Conservation (phyloP, 2,113 vertebrate genomes). For the Ictidomys tridecemlineatus region DNA sequence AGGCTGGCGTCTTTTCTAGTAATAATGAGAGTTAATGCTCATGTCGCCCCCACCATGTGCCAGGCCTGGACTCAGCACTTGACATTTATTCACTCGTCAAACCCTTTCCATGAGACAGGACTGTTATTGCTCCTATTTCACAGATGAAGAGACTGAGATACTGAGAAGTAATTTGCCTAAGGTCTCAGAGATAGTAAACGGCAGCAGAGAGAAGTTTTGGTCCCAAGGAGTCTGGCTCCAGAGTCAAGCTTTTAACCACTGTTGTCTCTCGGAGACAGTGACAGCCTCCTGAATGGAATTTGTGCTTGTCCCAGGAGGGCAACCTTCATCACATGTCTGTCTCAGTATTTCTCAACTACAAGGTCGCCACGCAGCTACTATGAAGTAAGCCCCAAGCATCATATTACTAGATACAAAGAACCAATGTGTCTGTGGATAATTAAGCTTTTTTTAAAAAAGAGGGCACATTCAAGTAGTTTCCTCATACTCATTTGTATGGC, state of each 20-base stretch:
- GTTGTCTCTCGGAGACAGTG: not conserved
- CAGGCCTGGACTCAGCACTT: not conserved
- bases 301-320: not conserved
- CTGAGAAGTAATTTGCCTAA: not conserved
- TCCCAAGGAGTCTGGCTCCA: not conserved
- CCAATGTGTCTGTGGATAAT: not conserved
- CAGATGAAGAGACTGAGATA: not conserved
- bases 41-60: rapidly evolving
- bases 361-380: not conserved
- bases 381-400: not conserved
- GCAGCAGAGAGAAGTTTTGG: not conserved
- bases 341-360: not conserved
- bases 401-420: not conserved
- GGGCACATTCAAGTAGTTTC: not conserved
- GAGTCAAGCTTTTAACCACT: not conserved
- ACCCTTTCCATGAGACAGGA: not conserved
- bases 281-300: not conserved
- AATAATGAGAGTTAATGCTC: not conserved
- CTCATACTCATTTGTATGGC: not conserved
- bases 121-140: not conserved
- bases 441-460: not conserved
- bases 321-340: not conserved
- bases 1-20: not conserved
- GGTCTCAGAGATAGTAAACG: not conserved
- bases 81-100: not conserved